A percentile compares a stretch with the other conserved stretches of the same genome.
Conservation (phyloP, 2,113 vertebrate genomes). For the Chrysochloris asiatica region DNA sequence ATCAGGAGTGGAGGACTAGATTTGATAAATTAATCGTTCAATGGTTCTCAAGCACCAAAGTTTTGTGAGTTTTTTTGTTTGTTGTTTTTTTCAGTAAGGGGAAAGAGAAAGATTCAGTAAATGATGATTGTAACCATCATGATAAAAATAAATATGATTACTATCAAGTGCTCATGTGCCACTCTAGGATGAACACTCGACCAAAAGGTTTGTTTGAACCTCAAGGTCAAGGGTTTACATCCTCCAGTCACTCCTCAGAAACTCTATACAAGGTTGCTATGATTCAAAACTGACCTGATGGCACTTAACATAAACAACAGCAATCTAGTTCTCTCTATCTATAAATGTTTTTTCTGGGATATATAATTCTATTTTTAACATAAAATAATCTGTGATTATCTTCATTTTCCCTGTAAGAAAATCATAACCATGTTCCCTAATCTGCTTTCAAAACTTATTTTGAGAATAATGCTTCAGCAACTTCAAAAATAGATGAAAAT, state of each 20-base stretch:
- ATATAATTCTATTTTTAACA: constrained; percentile 3
- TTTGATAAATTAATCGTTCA: background rate
- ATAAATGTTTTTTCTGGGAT: background rate
- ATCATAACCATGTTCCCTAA: background rate
- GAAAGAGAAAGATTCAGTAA: background rate
- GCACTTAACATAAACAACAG: too few relatives aligned
- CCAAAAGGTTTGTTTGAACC: too few relatives aligned
- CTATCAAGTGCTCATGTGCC: background rate
- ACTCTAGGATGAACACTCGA: background rate
- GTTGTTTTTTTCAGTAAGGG: background rate
- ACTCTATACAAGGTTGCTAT: too few relatives aligned
- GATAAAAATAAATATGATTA: background rate
- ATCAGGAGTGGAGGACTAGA: background rate
- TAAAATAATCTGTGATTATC: too few relatives aligned
- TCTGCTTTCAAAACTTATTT: background rate
- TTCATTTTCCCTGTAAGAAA: background rate
- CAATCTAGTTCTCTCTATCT: too few relatives aligned
- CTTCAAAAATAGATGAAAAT: background rate
- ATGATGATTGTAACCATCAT: background rate
- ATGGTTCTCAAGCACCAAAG: background rate
- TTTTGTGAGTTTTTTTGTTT: too few relatives aligned
- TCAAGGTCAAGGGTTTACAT: too few relatives aligned
- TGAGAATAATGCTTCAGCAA: background rate
- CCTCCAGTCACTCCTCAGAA: too few relatives aligned
- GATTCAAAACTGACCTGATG: too few relatives aligned